Percentiles rank a stretch among this genome's conserved stretches.
Evolutionary conservation across 1,140 invertebrate species (phyloP).

Genomic region (Drosophila parabipectinata): DNA sequence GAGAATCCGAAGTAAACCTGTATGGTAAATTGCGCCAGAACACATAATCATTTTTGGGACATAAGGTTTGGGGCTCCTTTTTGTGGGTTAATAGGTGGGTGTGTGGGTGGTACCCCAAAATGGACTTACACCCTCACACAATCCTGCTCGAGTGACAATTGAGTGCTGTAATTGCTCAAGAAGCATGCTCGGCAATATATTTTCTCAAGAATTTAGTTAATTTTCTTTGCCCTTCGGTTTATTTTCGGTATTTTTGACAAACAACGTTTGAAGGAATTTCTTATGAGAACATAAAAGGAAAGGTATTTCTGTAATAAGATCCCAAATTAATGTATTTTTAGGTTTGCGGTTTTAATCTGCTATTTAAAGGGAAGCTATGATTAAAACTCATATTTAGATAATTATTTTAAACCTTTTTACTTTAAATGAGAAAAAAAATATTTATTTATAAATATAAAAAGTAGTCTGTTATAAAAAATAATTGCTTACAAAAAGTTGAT

Average conservation of each 20-base stretch:
- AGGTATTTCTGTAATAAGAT: conserved; percentile 3
- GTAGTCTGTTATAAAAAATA: too few relatives aligned
- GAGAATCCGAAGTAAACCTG: conserved; percentile 74
- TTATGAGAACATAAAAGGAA: conserved; percentile 4
- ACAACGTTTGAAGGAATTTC: conserved; percentile 2
- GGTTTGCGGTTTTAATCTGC: not conserved
- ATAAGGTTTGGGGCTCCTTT: conserved; percentile 3
- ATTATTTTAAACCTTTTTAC: too few relatives aligned
- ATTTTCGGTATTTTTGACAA: conserved; percentile 8
- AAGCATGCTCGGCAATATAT: conserved; percentile 15
- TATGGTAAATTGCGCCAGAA: conserved; percentile 7
- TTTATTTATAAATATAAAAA: too few relatives aligned
- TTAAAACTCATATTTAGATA: too few relatives aligned
- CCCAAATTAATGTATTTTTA: not conserved
- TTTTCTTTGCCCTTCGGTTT: not conserved
- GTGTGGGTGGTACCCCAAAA: not conserved
- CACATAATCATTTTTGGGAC: conserved; percentile 1
- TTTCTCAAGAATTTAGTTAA: conserved; percentile 10
- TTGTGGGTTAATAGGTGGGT: too few relatives aligned
- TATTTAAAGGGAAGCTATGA: not conserved
- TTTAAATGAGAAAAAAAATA: too few relatives aligned
- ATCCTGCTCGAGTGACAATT: conserved; percentile 20
- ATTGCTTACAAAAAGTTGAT: too few relatives aligned
- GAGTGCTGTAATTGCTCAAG: conserved; percentile 26
- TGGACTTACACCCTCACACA: not conserved